Evolutionary conservation across 2,113 vertebrate genomes (phyloP).

Genomic region (Martes martes): DNA sequence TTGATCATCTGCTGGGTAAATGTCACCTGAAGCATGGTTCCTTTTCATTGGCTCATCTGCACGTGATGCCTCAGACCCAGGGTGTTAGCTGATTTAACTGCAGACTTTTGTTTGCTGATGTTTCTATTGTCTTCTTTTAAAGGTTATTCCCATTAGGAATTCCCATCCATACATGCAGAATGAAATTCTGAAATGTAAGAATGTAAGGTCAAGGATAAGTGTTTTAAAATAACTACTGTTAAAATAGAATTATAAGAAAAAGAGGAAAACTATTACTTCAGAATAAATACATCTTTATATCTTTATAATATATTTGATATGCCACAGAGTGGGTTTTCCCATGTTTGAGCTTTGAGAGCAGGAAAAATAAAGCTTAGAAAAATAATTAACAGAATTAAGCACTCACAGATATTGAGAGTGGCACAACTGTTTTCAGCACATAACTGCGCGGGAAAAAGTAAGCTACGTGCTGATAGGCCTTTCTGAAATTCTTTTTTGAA

Average conservation of each 20-base stretch:
- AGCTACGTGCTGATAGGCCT: background rate
- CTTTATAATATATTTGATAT: background rate
- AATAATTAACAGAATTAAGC: background rate
- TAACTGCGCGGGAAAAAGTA: background rate
- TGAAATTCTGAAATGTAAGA: constrained; percentile 61
- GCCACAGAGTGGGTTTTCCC: background rate
- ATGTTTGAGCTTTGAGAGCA: background rate
- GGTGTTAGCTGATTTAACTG: constrained; percentile 38
- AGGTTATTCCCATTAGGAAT: constrained; percentile 74
- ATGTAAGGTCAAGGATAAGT: background rate
- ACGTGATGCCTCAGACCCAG: background rate
- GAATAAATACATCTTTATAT: background rate
- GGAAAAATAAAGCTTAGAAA: background rate
- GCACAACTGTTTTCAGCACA: background rate
- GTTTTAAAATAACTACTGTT: background rate
- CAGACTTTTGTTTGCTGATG: constrained; percentile 64
- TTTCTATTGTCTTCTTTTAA: constrained; percentile 77
- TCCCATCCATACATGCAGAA: constrained; percentile 44
- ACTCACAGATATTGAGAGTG: background rate
- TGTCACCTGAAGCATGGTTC: background rate
- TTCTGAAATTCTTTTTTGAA: background rate
- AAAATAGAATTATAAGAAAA: background rate
- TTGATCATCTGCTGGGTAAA: background rate
- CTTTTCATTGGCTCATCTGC: background rate
- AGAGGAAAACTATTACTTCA: background rate